A percentile compares a stretch with the other conserved stretches of the same genome.
Conservation (phyloP, 1,140 invertebrate species). For the Formica selysi region DNA sequence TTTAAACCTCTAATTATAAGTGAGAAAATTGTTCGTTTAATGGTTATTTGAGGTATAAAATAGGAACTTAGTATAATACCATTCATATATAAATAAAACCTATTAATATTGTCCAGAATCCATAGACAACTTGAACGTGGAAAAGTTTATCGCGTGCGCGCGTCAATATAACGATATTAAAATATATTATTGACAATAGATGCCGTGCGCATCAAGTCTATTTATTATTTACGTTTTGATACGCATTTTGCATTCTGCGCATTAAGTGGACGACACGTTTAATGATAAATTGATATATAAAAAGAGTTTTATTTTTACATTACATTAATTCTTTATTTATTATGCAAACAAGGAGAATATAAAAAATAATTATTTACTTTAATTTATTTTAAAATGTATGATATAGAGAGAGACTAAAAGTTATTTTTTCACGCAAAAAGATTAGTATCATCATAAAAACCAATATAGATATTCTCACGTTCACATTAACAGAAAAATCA, state of each 20-base stretch:
- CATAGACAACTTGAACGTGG: neutral
- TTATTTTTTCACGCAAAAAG: neutral
- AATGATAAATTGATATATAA: slow-evolving; percentile 9
- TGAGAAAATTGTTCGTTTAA: too few species aligned
- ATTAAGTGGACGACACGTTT: neutral
- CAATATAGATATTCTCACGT: neutral
- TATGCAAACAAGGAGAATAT: neutral
- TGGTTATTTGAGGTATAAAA: too few species aligned
- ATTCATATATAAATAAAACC: too few species aligned
- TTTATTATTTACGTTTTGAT: slow-evolving; percentile 17
- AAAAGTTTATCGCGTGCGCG: neutral
- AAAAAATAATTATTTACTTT: slow-evolving; percentile 8
- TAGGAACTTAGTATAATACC: too few species aligned
- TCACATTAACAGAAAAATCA: neutral
- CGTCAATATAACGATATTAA: neutral
- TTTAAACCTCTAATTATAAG: too few species aligned
- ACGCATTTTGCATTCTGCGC: neutral
- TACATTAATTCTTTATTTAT: neutral
- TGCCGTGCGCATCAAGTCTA: neutral
- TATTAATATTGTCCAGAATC: too few species aligned
- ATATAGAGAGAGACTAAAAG: neutral
- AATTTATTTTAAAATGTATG: neutral
- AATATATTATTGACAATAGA: slow-evolving; percentile 5
- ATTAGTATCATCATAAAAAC: neutral
- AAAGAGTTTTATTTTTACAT: neutral